Evolutionary conservation across 2,797 vertebrate genomes (phyloP).

Genomic region (Botia almorhae): DNA sequence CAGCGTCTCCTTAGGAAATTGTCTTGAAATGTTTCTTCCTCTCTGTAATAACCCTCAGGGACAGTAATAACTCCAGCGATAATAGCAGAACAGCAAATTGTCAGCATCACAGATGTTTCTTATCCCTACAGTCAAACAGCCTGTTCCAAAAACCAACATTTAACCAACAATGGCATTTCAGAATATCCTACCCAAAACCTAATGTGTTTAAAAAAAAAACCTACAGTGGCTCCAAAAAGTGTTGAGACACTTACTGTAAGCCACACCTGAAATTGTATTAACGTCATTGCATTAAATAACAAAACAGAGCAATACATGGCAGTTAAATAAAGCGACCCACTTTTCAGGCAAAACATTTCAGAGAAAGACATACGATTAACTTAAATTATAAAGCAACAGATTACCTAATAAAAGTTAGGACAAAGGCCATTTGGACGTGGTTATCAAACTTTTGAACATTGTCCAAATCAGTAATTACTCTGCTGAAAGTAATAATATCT

Average conservation of each 20-base stretch:
- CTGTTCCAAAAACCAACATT: neutral
- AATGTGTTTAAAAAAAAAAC: neutral
- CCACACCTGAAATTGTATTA: neutral
- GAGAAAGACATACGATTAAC: neutral
- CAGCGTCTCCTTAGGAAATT: constrained; percentile 64
- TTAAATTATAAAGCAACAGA: neutral
- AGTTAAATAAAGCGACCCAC: neutral
- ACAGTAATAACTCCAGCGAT: constrained; percentile 34
- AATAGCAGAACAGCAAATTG: constrained; percentile 55
- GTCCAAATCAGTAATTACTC: neutral
- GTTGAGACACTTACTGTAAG: neutral
- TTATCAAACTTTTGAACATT: neutral
- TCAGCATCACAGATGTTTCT: constrained; percentile 46
- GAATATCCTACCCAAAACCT: neutral
- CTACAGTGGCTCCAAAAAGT: neutral
- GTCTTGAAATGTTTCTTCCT: constrained; percentile 64
- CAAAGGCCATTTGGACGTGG: neutral
- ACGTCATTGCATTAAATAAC: neutral
- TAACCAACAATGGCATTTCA: neutral
- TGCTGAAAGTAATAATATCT: too few relatives aligned
- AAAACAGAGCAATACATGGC: neutral
- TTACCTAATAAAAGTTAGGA: neutral
- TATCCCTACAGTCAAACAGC: constrained; percentile 12
- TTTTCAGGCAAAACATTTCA: neutral
- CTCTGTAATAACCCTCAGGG: constrained; percentile 52